Percentiles rank a stretch among this genome's conserved stretches.
These are phyloP conservation scores for Amblyopsis rosae DNA, from an alignment of 2,113 vertebrate genomes.

Conservation along the genomic window DNA sequence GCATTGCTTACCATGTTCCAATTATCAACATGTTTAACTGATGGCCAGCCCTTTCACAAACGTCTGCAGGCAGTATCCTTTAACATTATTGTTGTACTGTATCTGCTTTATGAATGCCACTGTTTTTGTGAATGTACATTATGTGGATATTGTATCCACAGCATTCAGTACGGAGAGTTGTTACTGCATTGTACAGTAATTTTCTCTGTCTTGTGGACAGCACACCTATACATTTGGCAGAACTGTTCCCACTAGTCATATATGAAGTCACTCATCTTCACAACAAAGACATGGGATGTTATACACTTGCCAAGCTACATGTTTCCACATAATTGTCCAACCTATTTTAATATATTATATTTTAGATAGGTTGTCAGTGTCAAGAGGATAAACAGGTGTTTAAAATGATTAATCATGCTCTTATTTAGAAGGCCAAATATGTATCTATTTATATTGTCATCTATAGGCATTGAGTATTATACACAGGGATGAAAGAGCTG, in stretches of 20 bases:
- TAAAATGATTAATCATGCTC: constrained; percentile 7
- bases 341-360: constrained; percentile 5
- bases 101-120: constrained; percentile 22
- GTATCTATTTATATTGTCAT: neutral
- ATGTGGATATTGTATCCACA: constrained; percentile 15
- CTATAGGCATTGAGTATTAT: constrained; percentile 15
- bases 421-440: constrained; percentile 4
- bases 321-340: neutral
- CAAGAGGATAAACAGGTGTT: neutral
- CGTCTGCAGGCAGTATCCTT: neutral
- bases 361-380: neutral
- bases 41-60: neutral
- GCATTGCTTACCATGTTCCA: constrained; percentile 40
- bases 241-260: constrained; percentile 8
- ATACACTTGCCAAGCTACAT: constrained; percentile 6
- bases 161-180: constrained; percentile 23
- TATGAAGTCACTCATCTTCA: constrained; percentile 2
- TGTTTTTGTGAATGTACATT: neutral
- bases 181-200: constrained; percentile 25
- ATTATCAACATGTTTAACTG: constrained; percentile 22
- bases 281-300: constrained; percentile 20
- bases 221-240: neutral
- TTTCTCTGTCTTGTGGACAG: constrained; percentile 29
- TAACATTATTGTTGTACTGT: constrained; percentile 12
- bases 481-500: neutral